Percentiles rank a stretch among this genome's conserved stretches.
phyloP scores from a whole-genome alignment of 1,140 invertebrate species.

The Aphis gossypii region DNA sequence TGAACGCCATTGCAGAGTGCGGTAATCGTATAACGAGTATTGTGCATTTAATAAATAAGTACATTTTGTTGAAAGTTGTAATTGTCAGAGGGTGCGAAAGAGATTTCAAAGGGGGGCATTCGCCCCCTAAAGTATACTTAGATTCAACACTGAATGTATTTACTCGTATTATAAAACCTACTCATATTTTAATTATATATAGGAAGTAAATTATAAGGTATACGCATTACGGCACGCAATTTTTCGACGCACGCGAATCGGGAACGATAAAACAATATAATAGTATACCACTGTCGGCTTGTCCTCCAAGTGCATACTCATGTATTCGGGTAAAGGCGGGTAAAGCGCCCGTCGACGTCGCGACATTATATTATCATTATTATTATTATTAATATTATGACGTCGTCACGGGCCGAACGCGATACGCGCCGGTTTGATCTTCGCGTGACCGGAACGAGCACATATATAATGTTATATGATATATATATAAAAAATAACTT shows the following conservation, averaged over 20 bases:
- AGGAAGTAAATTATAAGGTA: too few relatives aligned
- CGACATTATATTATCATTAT: neutral
- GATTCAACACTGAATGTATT: too few relatives aligned
- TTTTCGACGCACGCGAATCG: neutral
- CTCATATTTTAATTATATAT: too few relatives aligned
- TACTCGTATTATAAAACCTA: too few relatives aligned
- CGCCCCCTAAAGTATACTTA: too few relatives aligned
- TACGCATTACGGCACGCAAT: neutral
- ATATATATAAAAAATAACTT: neutral
- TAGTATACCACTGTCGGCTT: neutral
- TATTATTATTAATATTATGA: neutral
- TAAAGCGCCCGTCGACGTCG: neutral
- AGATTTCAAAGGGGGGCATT: too few relatives aligned
- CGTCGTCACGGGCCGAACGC: neutral
- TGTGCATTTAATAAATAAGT: too few relatives aligned
- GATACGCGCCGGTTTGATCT: neutral
- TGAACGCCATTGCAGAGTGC: too few relatives aligned
- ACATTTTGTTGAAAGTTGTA: too few relatives aligned
- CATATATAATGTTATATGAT: neutral
- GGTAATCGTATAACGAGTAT: too few relatives aligned
- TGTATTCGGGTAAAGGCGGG: neutral
- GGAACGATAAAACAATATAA: neutral
- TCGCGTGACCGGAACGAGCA: neutral
- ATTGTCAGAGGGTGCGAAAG: too few relatives aligned
- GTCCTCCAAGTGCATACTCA: neutral